These are phyloP conservation scores for Ailuropoda melanoleuca DNA, from an alignment of 2,113 vertebrate genomes.

Conservation along the genomic window DNA sequence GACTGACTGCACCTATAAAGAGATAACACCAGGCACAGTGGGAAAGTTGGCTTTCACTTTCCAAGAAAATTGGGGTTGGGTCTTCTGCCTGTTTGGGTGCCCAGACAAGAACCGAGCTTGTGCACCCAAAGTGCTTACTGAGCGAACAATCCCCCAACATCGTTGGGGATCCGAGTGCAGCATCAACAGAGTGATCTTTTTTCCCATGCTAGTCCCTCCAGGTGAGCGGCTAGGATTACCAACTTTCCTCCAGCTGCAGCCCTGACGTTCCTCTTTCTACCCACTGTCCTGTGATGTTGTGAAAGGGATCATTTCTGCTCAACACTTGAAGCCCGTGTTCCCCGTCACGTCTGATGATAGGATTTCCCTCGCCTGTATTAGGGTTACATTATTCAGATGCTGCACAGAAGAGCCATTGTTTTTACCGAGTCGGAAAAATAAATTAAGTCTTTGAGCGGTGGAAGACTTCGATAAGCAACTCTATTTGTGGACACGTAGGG, in stretches of 20 bases:
- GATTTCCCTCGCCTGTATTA: constrained; percentile 54
- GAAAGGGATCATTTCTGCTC: background rate
- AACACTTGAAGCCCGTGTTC: background rate
- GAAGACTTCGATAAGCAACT: constrained; percentile 55
- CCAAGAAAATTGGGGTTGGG: background rate
- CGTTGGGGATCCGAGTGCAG: background rate
- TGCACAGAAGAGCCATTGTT: background rate
- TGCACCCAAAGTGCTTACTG: background rate
- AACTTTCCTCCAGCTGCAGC: constrained; percentile 9
- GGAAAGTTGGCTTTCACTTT: background rate
- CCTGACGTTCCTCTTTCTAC: background rate
- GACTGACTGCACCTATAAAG: background rate
- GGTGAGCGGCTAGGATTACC: background rate
- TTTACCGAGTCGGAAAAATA: background rate
- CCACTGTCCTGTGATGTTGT: background rate
- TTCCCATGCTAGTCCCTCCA: background rate
- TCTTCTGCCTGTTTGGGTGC: background rate
- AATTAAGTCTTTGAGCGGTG: constrained; percentile 38
- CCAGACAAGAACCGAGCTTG: background rate
- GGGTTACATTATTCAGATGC: background rate
- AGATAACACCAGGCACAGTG: constrained; percentile 1
- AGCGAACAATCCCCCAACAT: background rate
- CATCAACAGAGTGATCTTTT: background rate
- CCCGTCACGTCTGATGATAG: background rate
- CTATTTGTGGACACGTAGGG: background rate